A percentile compares a stretch with the other conserved stretches of the same genome.
These are phyloP conservation scores for Chydorus sphaericus DNA, from an alignment of 2,888 invertebrate genomes.

Conservation along the genomic window DNA sequence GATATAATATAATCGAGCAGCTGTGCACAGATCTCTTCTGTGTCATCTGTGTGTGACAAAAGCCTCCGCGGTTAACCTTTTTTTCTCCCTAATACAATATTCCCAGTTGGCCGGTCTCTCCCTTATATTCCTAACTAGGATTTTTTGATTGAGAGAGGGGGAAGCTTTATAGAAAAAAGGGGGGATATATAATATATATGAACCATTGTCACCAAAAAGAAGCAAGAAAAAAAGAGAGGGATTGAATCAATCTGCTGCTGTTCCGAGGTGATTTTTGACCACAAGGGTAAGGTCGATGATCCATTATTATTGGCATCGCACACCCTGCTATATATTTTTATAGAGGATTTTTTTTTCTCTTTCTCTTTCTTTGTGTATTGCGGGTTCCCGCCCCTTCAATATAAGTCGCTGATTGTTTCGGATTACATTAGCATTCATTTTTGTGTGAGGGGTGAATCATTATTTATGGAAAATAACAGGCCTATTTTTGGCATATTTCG, in stretches of 20 bases:
- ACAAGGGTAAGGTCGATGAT: too few species aligned
- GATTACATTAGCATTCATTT: slow-evolving; percentile 2
- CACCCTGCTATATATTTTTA: too few species aligned
- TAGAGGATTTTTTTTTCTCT: neutral
- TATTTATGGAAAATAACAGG: neutral
- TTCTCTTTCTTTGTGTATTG: neutral
- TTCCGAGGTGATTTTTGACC: too few species aligned
- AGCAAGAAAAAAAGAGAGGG: neutral
- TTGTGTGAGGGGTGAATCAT: neutral
- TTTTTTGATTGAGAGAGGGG: too few species aligned
- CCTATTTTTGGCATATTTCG: neutral
- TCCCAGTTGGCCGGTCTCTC: too few species aligned
- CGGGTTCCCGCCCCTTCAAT: neutral
- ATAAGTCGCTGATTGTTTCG: neutral
- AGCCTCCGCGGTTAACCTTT: too few species aligned
- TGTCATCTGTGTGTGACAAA: too few species aligned
- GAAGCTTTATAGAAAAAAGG: neutral
- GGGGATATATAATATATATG: neutral
- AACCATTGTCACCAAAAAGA: neutral
- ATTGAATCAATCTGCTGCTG: neutral
- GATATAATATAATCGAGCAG: too few species aligned
- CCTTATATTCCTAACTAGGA: too few species aligned
- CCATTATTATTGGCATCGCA: too few species aligned
- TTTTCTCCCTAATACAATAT: too few species aligned
- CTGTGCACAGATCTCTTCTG: too few species aligned